These are phyloP conservation scores for Odontamblyopus lacepedii DNA, from an alignment of 2,797 vertebrate species.

Conservation along the genomic window DNA sequence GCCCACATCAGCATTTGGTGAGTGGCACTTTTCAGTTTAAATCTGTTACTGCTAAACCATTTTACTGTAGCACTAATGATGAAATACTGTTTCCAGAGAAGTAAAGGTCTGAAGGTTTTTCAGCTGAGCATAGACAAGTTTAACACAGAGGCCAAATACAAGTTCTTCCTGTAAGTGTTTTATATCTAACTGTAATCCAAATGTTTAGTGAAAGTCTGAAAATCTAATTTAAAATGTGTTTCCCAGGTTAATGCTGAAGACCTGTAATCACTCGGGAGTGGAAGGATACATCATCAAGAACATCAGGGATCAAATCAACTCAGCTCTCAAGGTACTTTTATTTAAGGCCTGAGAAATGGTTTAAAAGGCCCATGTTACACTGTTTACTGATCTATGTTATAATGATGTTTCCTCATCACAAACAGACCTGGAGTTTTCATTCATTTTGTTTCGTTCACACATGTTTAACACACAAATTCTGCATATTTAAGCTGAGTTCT, in stretches of 20 bases:
- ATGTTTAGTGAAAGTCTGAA: not conserved
- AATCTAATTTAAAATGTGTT: conserved; percentile 30
- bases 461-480: no score
- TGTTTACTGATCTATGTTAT: no score
- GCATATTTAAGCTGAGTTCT: no score
- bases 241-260: conserved; percentile 88
- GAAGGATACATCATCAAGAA: conserved; percentile 95
- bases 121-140: conserved; percentile 93
- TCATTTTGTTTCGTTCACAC: no score
- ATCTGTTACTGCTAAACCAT: not conserved
- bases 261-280: conserved; percentile 89
- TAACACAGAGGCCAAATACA: conserved; percentile 88
- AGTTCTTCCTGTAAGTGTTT: conserved; percentile 86
- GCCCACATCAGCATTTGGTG: conserved; percentile 87
- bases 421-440: no score
- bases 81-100: conserved; percentile 77
- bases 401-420: no score
- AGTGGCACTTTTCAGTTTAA: conserved; percentile 47
- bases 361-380: no score
- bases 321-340: conserved; percentile 81
- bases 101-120: conserved; percentile 87
- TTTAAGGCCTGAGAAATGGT: not conserved
- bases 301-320: conserved; percentile 89
- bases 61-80: not conserved
- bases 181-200: not conserved